Evolutionary conservation across 2,113 vertebrate species (phyloP), one percentile per base, ranked within the genome.

Genomic region (Lonchura striata): DNA sequence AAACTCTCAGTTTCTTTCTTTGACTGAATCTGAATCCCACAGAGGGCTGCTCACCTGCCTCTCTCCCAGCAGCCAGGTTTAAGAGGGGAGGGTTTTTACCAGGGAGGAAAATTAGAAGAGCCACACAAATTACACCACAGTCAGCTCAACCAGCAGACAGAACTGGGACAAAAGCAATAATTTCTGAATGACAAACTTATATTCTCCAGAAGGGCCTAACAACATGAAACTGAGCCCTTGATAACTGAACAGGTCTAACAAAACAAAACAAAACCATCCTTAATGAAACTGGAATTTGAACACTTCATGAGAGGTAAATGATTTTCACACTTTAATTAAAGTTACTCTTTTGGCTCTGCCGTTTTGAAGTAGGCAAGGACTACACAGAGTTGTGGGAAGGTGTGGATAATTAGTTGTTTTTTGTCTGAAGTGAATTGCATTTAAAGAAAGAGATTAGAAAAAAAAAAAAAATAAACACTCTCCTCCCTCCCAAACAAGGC

Each of bases 401-500:
- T 7, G 15, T 9, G 11, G 28, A 23, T 57, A 87, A 70, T 25
- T 37, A 35, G 13, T 10, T 65, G 15, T 0, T 46, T 86, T 91
- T 70, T 56, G 13, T 82, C 65, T 87, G 46, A 92, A 76, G n/a
- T 52, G 61, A 74, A 85, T 9, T 59, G 24, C 42, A 52, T 71
- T 88, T 59, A 78, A 74, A 77, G 37, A 60, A 83, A 68, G 14
- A 52, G 4, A 25, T 46, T 50, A 41, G 7, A 4, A 12, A 50
- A 0, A 52, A 41, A 39, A 41, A 41, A 33, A 41, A 39, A 25
- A 20, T 2, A 23, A 16, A 54, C 7, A 15, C 16, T 56, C 21
- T 25, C 2, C 27, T 2, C 16, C 16, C 0, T 0, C 10, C 7
- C 31, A 33, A 80, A 33, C 12, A 49, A 57, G 23, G n/a, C 11